These are phyloP conservation scores for Chroicocephalus ridibundus DNA, from an alignment of 2,113 vertebrate genomes.

Conservation along the genomic window DNA sequence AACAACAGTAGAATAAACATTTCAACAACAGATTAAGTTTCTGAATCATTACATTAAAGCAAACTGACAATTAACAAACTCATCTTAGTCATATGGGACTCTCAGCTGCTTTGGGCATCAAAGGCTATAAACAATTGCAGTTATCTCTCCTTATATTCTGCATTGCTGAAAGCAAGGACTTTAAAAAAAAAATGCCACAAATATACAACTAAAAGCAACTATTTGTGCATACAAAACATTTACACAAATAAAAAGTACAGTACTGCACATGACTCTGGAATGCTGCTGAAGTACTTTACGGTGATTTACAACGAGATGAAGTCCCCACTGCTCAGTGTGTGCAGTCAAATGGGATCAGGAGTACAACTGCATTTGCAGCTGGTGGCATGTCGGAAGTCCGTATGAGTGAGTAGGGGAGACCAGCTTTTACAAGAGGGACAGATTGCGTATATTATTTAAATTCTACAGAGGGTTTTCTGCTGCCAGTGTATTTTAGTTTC, in stretches of 20 bases:
- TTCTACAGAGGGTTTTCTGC: not conserved
- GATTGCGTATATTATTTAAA: not conserved
- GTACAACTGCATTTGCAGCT: not conserved
- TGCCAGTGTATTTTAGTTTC: not conserved
- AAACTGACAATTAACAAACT: slow-evolving; percentile 37
- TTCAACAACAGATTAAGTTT: not conserved
- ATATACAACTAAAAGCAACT: not conserved
- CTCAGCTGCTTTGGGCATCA: not conserved
- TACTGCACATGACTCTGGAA: not conserved
- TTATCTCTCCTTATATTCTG: not conserved
- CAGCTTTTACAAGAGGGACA: not conserved
- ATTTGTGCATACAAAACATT: not conserved
- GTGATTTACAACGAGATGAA: not conserved
- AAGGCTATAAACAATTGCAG: not conserved
- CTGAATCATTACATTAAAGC: slow-evolving; percentile 3
- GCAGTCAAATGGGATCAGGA: not conserved
- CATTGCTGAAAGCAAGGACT: not conserved
- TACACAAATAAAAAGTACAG: not conserved
- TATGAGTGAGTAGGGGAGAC: not conserved
- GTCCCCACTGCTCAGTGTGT: not conserved
- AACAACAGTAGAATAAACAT: slow-evolving; percentile 8
- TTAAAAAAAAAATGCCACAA: not conserved
- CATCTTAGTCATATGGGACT: not conserved
- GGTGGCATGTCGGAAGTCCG: not conserved
- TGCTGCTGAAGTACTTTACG: not conserved